A percentile compares a stretch with the other conserved stretches of the same genome.
Conservation (phyloP, 2,113 vertebrate species). For the Motacilla alba region DNA sequence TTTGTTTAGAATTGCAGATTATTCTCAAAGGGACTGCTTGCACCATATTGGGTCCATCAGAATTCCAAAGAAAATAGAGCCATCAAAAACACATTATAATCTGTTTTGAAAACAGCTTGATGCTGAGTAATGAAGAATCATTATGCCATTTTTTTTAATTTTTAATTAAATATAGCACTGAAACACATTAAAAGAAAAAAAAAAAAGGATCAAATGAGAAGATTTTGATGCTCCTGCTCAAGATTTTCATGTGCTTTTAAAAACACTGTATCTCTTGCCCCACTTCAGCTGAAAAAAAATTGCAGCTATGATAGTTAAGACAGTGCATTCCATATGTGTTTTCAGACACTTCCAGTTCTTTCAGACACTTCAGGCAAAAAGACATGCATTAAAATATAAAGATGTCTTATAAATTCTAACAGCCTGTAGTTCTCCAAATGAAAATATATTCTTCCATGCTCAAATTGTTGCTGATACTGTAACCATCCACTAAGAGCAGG, state of each 20-base stretch:
- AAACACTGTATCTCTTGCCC: neutral
- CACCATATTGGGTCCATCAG: slow-evolving; percentile 5
- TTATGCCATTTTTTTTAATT: neutral
- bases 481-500: neutral
- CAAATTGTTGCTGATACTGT: neutral
- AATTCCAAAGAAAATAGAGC: neutral
- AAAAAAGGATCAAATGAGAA: neutral
- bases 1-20: slow-evolving; percentile 53
- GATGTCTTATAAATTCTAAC: neutral
- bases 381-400: neutral
- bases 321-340: neutral
- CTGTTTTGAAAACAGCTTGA: neutral
- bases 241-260: neutral
- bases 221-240: neutral
- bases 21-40: neutral
- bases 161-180: neutral
- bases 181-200: neutral
- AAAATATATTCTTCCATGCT: neutral
- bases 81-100: neutral
- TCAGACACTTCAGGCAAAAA: neutral
- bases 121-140: neutral
- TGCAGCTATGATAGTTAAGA: neutral
- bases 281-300: neutral
- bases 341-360: neutral
- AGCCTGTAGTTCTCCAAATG: neutral